Base-by-base conservation (phyloP, 2,797 vertebrate species). In the Phalanger gymnotis region DNA sequence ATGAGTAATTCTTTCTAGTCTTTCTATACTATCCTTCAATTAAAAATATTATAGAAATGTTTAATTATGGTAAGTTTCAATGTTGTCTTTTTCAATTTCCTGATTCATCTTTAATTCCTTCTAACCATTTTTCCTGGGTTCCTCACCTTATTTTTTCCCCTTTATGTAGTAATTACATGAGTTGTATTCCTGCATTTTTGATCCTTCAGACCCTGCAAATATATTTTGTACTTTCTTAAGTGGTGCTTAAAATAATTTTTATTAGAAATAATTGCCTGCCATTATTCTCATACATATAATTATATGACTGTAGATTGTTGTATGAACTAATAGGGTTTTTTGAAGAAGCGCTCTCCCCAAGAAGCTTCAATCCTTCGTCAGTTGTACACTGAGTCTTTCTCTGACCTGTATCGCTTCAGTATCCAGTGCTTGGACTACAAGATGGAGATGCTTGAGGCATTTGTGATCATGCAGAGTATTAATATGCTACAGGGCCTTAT, bases 401-500 rank as follows among this genome's bases (percentile, higher is more conserved):
- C 99, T 0, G 99, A 99, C n/a, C 98, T 99, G 73, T 99, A 99
- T 89, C 97, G 94, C 95, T 99, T 99, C 98, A 99, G 99, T 54
- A 52, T 99, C 92, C 99, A 99, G 98, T 99, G 98, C 58, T 97
- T 99, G 66, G 99, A 99, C 90, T 99, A 98, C 95, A 99, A 99
- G 98, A 99, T 99, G 97, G 99, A 99, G 95, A 98, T 99, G 98
- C 58, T 99, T 22, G 99, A 99, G 98, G 99, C 99, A 94, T 99
- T 99, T 98, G 99, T 99, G 94, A 99, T 99, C 97, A 99, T 98
- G 98, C 99, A 99, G 97, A 99, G 99, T 98, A 99, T 99, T 98
- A 99, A 99, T 97, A 99, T 99, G 99, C 99, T 99, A 28, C 99
- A 99, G 96, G 99, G 99, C 31, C 99, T 99, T 96, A 99, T 99